phyloP scores from a whole-genome alignment of 2,113 vertebrate species.

The Nycticryphes semicollaris region DNA sequence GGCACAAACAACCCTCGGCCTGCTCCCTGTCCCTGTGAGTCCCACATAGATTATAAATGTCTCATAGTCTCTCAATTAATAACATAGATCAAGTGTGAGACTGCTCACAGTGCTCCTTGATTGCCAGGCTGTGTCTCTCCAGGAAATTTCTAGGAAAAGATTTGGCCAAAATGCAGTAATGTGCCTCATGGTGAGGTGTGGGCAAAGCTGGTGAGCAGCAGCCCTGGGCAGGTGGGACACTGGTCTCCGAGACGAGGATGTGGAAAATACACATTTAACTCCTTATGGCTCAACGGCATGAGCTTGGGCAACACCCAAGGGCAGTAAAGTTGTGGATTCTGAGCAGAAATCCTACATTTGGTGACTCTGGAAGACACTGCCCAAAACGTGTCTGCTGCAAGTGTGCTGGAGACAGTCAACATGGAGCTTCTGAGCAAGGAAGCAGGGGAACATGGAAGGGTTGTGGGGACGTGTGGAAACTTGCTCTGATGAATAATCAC shows the following conservation, averaged over 20 bases:
- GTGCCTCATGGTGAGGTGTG: not conserved
- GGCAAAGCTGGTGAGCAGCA: not conserved
- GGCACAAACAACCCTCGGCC: fast-evolving
- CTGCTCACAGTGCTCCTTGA: fast-evolving
- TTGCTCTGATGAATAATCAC: not conserved
- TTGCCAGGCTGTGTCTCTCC: not conserved
- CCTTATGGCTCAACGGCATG: fast-evolving
- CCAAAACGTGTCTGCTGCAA: not conserved
- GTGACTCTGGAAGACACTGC: not conserved
- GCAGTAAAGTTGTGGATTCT: not conserved
- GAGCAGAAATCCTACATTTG: not conserved
- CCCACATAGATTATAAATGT: not conserved
- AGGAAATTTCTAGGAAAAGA: not conserved
- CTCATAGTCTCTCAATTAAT: not conserved
- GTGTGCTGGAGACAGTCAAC: not conserved
- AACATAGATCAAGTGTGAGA: fast-evolving
- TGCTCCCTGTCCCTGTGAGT: not conserved
- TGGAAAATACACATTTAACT: not conserved
- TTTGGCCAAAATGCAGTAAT: not conserved
- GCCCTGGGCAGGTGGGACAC: not conserved
- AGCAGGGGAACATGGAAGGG: not conserved
- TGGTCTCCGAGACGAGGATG: fast-evolving
- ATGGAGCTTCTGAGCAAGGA: not conserved
- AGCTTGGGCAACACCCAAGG: not conserved
- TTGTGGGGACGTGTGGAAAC: not conserved